Conservation (phyloP, 2,113 vertebrate species). For the Toxostoma redivivum region DNA sequence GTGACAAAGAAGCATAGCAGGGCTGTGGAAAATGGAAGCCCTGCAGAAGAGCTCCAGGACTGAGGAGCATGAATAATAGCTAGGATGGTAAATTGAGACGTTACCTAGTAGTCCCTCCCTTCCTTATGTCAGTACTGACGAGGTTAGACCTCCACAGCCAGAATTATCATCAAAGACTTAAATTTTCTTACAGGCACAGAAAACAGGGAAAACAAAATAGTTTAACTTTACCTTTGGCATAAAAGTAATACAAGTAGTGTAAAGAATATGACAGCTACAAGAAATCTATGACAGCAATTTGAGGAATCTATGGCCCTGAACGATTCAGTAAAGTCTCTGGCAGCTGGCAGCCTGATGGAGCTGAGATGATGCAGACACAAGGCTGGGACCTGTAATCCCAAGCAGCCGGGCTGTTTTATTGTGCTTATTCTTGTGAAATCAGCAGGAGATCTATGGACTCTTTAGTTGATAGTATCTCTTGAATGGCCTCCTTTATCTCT, state of each 20-base stretch:
- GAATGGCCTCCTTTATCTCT: background rate
- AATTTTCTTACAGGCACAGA: background rate
- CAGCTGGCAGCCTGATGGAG: background rate
- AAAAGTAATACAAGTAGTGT: background rate
- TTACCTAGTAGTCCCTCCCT: background rate
- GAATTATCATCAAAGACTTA: background rate
- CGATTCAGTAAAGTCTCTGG: conserved; percentile 7
- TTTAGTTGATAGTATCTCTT: conserved; percentile 22
- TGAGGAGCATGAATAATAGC: background rate
- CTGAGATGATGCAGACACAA: conserved; percentile 51
- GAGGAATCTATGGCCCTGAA: conserved; percentile 36
- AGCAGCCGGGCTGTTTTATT: conserved; percentile 43
- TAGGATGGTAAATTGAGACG: background rate
- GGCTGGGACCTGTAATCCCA: conserved; percentile 51
- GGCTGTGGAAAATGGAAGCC: background rate
- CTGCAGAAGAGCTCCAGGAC: background rate
- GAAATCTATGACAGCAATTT: conserved; percentile 24
- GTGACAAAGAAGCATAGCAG: background rate
- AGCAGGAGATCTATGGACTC: conserved; percentile 33
- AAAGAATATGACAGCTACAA: conserved; percentile 8
- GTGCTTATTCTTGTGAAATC: conserved; percentile 36
- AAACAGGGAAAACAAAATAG: background rate
- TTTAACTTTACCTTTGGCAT: background rate
- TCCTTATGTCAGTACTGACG: background rate
- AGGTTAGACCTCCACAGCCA: background rate